Conservation (phyloP, 2,797 vertebrate genomes). For the Otolemur crassicaudatus region DNA sequence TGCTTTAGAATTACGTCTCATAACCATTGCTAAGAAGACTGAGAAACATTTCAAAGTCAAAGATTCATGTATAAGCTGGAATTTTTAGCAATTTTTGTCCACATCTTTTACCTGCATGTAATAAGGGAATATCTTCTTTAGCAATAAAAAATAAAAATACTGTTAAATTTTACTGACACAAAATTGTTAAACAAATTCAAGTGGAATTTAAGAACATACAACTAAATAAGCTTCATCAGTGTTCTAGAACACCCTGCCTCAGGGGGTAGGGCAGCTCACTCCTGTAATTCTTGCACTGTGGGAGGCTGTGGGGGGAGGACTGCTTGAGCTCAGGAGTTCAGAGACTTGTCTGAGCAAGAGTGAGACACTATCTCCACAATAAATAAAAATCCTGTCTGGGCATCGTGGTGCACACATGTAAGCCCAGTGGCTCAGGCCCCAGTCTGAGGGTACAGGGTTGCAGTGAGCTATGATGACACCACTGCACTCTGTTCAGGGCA, state of each 20-base stretch:
- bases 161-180: constrained; percentile 3
- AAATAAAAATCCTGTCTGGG: no score
- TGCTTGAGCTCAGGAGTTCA: no score
- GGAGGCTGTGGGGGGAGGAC: no score
- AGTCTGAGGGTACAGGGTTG: no score
- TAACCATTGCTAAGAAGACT: not conserved
- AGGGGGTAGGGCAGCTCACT: not conserved
- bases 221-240: not conserved
- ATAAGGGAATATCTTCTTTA: not conserved
- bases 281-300: no score
- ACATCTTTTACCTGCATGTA: not conserved
- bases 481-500: no score
- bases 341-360: no score
- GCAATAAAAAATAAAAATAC: not conserved
- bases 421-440: no score
- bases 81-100: constrained; percentile 25
- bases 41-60: constrained; percentile 18
- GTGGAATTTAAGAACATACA: constrained; percentile 27
- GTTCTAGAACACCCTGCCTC: not conserved
- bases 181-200: constrained; percentile 51
- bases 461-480: no score
- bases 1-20: constrained; percentile 26
- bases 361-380: no score
- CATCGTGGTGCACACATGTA: no score
- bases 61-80: not conserved